Evolutionary conservation across 2,797 vertebrate genomes (phyloP).

Genomic region (Gymnopithys bicolor): DNA sequence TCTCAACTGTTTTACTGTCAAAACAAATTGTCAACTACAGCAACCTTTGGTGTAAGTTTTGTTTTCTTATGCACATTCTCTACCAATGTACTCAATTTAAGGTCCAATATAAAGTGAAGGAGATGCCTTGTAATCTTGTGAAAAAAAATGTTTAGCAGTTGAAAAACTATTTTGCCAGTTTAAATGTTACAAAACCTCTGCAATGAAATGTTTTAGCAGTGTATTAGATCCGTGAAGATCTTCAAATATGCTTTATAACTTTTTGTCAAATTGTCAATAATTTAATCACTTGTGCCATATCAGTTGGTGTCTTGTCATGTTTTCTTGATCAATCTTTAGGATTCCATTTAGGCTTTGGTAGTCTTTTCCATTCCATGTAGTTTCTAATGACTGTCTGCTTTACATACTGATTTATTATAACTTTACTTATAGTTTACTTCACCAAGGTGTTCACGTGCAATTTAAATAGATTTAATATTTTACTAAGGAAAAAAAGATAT

Average conservation of each 20-base stretch:
- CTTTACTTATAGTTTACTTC: slow-evolving; percentile 7
- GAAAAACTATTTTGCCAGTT: slow-evolving; percentile 32
- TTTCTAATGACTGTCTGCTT: slow-evolving; percentile 36
- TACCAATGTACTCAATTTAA: not conserved
- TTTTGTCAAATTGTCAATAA: slow-evolving; percentile 14
- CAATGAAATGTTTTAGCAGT: not conserved
- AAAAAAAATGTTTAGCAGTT: slow-evolving; percentile 19
- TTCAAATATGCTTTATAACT: slow-evolving; percentile 7
- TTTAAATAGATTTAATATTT: slow-evolving; percentile 63
- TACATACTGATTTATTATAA: slow-evolving; percentile 3
- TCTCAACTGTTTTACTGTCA: not conserved
- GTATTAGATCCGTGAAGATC: not conserved
- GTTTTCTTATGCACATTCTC: not conserved
- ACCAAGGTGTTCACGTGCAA: slow-evolving; percentile 41
- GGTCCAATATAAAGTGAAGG: slow-evolving; percentile 57
- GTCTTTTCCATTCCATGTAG: slow-evolving; percentile 30
- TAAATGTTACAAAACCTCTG: not conserved
- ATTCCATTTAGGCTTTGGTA: slow-evolving; percentile 14
- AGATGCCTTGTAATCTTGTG: slow-evolving; percentile 54
- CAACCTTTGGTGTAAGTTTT: not conserved
- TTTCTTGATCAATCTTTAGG: slow-evolving; percentile 29
- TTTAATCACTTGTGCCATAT: slow-evolving; percentile 61
- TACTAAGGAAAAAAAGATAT: slow-evolving; percentile 54
- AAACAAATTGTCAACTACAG: not conserved
- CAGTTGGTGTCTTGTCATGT: not conserved